Percentiles rank a stretch among this genome's conserved stretches.
phyloP scores from a whole-genome alignment of 2,113 vertebrate species.

The Eublepharis macularius region DNA sequence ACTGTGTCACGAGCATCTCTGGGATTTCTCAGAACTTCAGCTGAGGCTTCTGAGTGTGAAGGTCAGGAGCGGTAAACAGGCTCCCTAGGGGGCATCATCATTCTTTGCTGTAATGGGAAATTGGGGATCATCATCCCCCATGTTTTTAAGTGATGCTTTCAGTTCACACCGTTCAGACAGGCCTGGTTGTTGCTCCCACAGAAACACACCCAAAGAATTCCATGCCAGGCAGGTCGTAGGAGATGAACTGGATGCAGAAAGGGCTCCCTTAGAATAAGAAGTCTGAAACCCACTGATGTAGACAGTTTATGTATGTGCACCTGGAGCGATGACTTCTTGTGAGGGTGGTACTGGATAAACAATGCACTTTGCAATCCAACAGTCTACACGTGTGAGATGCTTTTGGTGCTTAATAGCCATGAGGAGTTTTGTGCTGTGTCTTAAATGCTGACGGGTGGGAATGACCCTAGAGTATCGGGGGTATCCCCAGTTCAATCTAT shows the following conservation, averaged over 20 bases:
- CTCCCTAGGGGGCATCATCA: too few relatives aligned
- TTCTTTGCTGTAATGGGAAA: too few relatives aligned
- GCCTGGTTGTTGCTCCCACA: not conserved
- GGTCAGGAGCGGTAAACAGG: too few relatives aligned
- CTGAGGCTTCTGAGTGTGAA: too few relatives aligned
- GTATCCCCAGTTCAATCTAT: too few relatives aligned
- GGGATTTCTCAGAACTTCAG: too few relatives aligned
- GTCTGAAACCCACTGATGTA: not conserved
- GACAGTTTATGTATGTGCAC: not conserved
- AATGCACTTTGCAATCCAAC: not conserved
- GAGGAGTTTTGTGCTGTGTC: not conserved
- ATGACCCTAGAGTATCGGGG: too few relatives aligned
- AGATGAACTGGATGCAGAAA: not conserved
- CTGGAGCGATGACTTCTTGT: not conserved
- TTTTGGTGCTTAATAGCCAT: not conserved
- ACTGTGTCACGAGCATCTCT: too few relatives aligned
- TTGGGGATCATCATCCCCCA: too few relatives aligned
- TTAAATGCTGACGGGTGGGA: not conserved
- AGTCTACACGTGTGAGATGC: too few relatives aligned
- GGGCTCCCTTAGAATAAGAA: not conserved
- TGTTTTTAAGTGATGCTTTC: too few relatives aligned
- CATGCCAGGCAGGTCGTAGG: not conserved
- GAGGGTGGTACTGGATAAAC: not conserved
- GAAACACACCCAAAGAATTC: not conserved
- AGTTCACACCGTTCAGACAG: too few relatives aligned